Evolutionary conservation across 2,113 vertebrate genomes (phyloP), one percentile per base, ranked within the genome.

Genomic region (Pan paniscus): DNA sequence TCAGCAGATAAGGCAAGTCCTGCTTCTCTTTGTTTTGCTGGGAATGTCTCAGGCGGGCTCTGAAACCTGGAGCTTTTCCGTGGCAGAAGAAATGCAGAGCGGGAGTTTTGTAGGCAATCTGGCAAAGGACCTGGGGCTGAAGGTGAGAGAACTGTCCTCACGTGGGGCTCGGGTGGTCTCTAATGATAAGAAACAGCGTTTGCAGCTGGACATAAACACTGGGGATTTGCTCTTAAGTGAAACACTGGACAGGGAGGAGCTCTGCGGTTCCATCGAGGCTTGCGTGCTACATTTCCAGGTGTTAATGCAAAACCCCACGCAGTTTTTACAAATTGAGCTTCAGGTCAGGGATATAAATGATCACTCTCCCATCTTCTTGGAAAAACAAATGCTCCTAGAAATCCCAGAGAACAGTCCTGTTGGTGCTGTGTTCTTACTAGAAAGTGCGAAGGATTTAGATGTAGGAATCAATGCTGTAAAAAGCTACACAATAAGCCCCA

Each of bases 291-390:
- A 96, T 94, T 98, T 99, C 48, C 98, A 99, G 94, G 98, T 99
- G 40, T 97, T 99, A 52, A 97, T 99, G 55, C 99, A 99, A 98
- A 99, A 99, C 38, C 99, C 99, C 0, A 89, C 99, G 67, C 98
- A 99, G 93, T 97, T 99, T 48, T 98, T 99, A 90, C 98, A 96
- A 43, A 98, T 99, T 81, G 98, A 98, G 32, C 95, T 99, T 38
- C 98, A 99, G 80, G 79, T 99, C 95, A 94, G 82, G 86, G 99
- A 99, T 50, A 78, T 99, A 90, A 99, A 99, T 13, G 99, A 99
- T 38, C 98, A 99, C 18, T 97, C 98, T 5, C 99, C 99, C 0
- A 52, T 70, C 10, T 99, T 99, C 96, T 89, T 96, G 2, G 91
- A 98, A 38, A 98, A 98, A 35, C 92, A 98, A 14, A 94, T 98